Base-by-base conservation (phyloP, 2,797 vertebrate genomes). In the Dromococcyx pavoninus region DNA sequence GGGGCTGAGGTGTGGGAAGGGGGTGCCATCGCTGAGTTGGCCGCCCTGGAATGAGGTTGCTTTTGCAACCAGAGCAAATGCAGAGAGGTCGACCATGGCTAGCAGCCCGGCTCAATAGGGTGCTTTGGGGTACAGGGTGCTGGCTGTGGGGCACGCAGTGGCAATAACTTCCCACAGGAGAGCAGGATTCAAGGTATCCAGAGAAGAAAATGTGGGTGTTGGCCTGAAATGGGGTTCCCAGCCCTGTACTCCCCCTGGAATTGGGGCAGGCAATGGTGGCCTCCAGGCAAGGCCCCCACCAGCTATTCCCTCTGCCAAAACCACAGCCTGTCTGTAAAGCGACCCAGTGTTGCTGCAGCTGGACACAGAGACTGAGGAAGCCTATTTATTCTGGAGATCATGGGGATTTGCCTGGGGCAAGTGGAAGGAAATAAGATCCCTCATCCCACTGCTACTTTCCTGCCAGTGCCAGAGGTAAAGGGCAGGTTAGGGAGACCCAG, bases 81-180 rank as follows among this genome's bases (percentile, higher is more conserved):
- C 41, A 32, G 74, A 89, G 25, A 51, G 39, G 15, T 44, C 0
- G 0, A 48, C 11, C 1, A 7, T 0, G 0, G 69, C 76, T 5
- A 1, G 14, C 66, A 88, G 82, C 88, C 37, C 64, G 30, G 86
- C 57, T 35, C 57, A 15, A 35, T 9, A 50, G 19, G 61, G 44
- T 64, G n/a, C 23, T 65, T 41, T 0, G 4, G 54, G n/a, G 28
- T 25, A 56, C 1, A 1, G 48, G 58, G 62, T 1, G 2, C 74
- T 37, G 57, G 14, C 53, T 72, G 37, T 0, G 0, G 32, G 46
- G 51, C 58, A 64, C 44, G 30, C 0, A 0, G 33, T 48, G 19
- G 10, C 46, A 57, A 57, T 57, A 53, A 58, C 21, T 18, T 66
- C 69, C 39, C 17, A 22, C 8, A 18, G 50, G 66, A 81, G 25